A percentile compares a stretch with the other conserved stretches of the same genome.
phyloP scores from a whole-genome alignment of 53 echinoderm and acorn worm species.

The Holothuria scabra region DNA sequence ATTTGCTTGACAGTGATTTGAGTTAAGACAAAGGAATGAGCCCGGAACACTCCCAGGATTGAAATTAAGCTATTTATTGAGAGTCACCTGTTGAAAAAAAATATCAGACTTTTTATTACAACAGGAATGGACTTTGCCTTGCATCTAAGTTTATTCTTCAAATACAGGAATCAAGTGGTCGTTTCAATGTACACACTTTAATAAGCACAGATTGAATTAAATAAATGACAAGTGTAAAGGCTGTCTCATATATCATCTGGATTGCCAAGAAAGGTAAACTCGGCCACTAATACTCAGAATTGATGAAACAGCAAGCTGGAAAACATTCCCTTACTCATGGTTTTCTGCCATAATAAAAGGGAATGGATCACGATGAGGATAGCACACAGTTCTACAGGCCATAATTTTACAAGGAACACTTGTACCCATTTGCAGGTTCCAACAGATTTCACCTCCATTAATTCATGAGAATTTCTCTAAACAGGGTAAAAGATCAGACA shows the following conservation, averaged over 20 bases:
- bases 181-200: slow-evolving; percentile 29
- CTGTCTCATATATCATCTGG: slow-evolving; percentile 38
- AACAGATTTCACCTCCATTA: too few species aligned
- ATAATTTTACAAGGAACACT: too few species aligned
- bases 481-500: too few species aligned
- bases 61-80: slow-evolving; percentile 27
- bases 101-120: slow-evolving; percentile 8
- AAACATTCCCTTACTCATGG: too few species aligned
- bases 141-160: slow-evolving; percentile 41
- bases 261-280: neutral
- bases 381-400: too few species aligned
- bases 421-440: too few species aligned
- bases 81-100: slow-evolving; percentile 20
- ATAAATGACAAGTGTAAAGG: slow-evolving; percentile 22
- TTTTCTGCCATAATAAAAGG: too few species aligned
- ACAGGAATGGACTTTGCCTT: slow-evolving; percentile 36
- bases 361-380: too few species aligned
- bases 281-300: too few species aligned
- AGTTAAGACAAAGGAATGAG: slow-evolving; percentile 25
- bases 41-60: neutral
- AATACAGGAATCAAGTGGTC: slow-evolving; percentile 34
- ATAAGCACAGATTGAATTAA: slow-evolving; percentile 22
- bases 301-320: too few species aligned
- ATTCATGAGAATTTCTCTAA: too few species aligned
- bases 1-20: slow-evolving; percentile 44